Base-by-base conservation (phyloP, 2,888 invertebrate species). In the Drosophila niveifrons region DNA sequence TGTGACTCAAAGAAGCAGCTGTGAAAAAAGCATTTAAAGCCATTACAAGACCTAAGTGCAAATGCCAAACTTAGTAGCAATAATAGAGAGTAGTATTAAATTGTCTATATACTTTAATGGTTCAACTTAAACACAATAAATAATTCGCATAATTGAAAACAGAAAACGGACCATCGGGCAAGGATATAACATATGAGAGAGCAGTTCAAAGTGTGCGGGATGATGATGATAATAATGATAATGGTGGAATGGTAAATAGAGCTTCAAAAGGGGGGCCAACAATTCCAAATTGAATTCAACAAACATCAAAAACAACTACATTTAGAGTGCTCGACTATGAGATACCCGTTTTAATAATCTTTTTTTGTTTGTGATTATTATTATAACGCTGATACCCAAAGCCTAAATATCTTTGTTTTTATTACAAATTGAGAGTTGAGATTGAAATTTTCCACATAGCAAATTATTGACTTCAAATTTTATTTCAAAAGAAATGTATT, bases 11-110 rank as follows among this genome's bases (percentile, higher is more conserved):
- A 69, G 55, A 72, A 63, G 68, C 72, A 44, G 59, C 63, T 63
- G 72, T 66, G 56, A 55, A 39, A 76, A 76, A 76, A 72, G 77
- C 77, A 63, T 51, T 76, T 55, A 55, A 64, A 72, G 65, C 72
- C 68, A 75, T 52, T 51, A 34, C 47, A 36, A 46, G 44, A 39
- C 70, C 66, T 44, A 66, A 57, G 61, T 66, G 66, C 55, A 41
- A 18, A 23, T 47, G 29, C 8, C 8, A 36, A 23, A 66, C 11
- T 46, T 15, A 34, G 18, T 41, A 41, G 11, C 9, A 17, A 47
- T 13, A 41, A 57, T 34, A 52, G 17, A n/a, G n/a, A 47, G 23
- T 47, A 47, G 18, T 23, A 43, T 15, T 53, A 36, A 36, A 36
- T 34, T 11, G 34, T 11, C 23, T 23, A 23, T 23, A 11, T 34